Evolutionary conservation across 2,797 vertebrate species (phyloP).

Genomic region (Bradypus variegatus): DNA sequence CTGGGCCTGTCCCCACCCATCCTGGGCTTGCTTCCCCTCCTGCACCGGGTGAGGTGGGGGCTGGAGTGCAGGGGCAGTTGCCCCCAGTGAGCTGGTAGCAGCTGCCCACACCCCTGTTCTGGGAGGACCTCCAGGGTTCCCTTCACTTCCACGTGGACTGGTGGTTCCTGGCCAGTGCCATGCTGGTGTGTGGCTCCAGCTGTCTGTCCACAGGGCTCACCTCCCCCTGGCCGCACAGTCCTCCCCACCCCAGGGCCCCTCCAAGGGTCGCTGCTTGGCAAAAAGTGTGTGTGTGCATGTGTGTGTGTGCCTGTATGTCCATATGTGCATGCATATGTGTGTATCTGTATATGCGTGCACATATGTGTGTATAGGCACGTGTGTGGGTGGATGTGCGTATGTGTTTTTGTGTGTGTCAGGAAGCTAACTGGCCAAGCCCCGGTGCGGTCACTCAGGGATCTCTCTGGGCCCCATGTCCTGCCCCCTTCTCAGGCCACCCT

Average conservation of each 20-base stretch:
- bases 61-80: background rate
- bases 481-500: accelerated
- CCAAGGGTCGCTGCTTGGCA: background rate
- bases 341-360: too few relatives aligned
- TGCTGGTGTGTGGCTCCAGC: background rate
- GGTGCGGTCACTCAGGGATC: background rate
- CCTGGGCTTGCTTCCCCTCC: background rate
- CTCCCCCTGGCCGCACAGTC: background rate
- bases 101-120: too few relatives aligned
- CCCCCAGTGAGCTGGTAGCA: background rate
- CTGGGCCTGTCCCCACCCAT: too few relatives aligned
- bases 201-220: background rate
- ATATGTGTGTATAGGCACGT: too few relatives aligned
- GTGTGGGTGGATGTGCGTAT: too few relatives aligned
- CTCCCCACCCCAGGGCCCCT: background rate
- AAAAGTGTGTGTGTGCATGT: background rate
- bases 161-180: background rate
- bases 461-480: accelerated
- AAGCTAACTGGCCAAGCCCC: background rate
- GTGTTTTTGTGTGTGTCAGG: too few relatives aligned
- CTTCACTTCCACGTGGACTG: too few relatives aligned
- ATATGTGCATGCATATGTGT: too few relatives aligned
- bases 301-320: background rate
- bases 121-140: background rate
- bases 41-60: too few relatives aligned